phyloP scores from a whole-genome alignment of 2,113 vertebrate species.

The Centropus bengalensis region DNA sequence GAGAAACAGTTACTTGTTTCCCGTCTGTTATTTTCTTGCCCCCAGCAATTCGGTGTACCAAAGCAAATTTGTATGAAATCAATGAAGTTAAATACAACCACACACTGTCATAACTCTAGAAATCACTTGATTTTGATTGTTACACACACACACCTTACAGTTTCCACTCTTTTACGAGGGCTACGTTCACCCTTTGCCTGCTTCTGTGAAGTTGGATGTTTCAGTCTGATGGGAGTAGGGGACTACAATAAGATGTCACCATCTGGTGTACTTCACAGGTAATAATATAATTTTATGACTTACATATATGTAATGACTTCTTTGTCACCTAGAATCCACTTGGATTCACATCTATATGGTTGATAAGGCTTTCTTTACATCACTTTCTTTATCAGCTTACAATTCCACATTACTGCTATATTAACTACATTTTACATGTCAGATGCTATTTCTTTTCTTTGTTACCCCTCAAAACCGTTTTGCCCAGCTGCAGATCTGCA shows the following conservation, averaged over 20 bases:
- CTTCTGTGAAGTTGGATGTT: not conserved
- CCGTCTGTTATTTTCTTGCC: not conserved
- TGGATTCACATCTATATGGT: not conserved
- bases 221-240: rapidly evolving
- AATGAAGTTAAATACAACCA: not conserved
- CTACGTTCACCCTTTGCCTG: not conserved
- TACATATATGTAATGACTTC: not conserved
- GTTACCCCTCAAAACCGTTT: not conserved
- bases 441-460: not conserved
- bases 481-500: not conserved
- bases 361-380: not conserved
- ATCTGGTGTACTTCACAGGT: not conserved
- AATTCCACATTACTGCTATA: not conserved
- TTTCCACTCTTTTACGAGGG: not conserved
- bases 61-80: not conserved
- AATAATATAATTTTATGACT: not conserved
- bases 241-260: not conserved
- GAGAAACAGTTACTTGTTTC: not conserved
- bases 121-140: not conserved
- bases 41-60: not conserved
- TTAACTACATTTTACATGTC: not conserved
- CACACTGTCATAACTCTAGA: not conserved
- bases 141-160: not conserved
- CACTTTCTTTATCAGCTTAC: not conserved
- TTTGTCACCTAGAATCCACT: not conserved